Evolutionary conservation across 1,140 invertebrate genomes (phyloP).

Genomic region (Psilanteris sp.): DNA sequence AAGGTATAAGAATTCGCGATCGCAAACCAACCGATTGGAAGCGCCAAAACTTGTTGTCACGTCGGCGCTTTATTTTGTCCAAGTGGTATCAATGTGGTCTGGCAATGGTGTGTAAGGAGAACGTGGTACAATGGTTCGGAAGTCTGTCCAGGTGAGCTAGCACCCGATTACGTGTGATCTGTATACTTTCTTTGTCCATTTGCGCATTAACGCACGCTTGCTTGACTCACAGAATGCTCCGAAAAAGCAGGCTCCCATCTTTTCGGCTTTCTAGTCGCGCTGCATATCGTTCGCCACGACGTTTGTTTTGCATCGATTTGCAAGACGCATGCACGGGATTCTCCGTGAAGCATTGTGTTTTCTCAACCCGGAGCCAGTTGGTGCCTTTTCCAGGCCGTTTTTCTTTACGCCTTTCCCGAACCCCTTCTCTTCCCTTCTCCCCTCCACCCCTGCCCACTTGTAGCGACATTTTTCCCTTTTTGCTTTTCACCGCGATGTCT

Average conservation of each 20-base stretch:
- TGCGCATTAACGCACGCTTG: slow-evolving; percentile 16
- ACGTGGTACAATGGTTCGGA: slow-evolving; percentile 95
- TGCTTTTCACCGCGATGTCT: slow-evolving; percentile 9
- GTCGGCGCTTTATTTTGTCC: slow-evolving; percentile 74
- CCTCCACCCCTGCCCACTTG: slow-evolving; percentile 1
- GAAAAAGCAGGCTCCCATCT: slow-evolving; percentile 3
- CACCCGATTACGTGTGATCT: not conserved
- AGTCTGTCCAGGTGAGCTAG: slow-evolving; percentile 83
- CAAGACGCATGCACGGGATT: not conserved
- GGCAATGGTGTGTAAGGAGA: slow-evolving; percentile 97
- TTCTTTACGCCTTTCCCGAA: not conserved
- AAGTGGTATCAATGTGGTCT: slow-evolving; percentile 84
- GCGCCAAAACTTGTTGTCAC: slow-evolving; percentile 69
- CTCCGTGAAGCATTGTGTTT: not conserved
- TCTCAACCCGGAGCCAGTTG: not conserved
- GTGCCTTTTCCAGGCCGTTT: not conserved
- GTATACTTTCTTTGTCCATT: slow-evolving; percentile 18
- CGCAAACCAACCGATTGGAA: slow-evolving; percentile 53
- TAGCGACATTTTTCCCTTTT: slow-evolving; percentile 20
- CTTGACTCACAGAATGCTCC: not conserved
- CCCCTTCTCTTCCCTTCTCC: not conserved
- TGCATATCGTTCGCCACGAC: not conserved
- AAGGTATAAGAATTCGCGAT: slow-evolving; percentile 33
- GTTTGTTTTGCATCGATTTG: slow-evolving; percentile 8
- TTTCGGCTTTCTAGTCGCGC: not conserved